Base-by-base conservation (phyloP, 2,113 vertebrate genomes). In the Ptychochromis oligacanthus region DNA sequence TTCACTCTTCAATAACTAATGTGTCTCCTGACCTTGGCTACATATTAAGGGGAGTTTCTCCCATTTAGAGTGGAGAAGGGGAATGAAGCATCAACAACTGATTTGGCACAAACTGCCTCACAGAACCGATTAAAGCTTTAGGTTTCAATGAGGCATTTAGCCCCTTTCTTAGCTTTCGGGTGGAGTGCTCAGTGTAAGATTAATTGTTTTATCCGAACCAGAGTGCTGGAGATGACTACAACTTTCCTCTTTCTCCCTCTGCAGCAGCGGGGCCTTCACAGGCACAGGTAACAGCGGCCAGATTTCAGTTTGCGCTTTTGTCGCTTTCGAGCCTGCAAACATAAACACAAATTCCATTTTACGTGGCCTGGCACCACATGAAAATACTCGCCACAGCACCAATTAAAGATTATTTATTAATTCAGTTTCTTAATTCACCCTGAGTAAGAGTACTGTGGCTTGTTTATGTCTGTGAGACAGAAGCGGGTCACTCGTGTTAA, bases 1-100 rank as follows among this genome's bases (percentile, higher is more conserved):
- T 92, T 79, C 84, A 72, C 89, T 89, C 88, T 58, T 88, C 86
- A 88, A 86, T 90, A 91, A 81, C 84, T 90, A 91, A 93, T 94
- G 91, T 31, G 22, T 87, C 85, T 88, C 70, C 78, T 91, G 88
- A 95, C 92, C 91, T 93, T 92, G 88, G 89, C 84, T 86, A 84
- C 89, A 82, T 88, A 89, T 91, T 86, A 87, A 87, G 75, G 89
- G 75, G 80, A 80, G 77, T 70, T 84, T 83, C 26, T 40, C 84
- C 82, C 58, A 40, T 89, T 89, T 86, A 56, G 72, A 86, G 80
- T 36, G 34, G 54, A 80, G 87, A 81, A n/a, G 55, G 61, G 79
- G 86, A 88, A 88, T 81, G 78, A 84, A 89, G 91, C 90, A 89
- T 92, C 92, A 89, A 86, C 79, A 86, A 91, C 91, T 89, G 86